A percentile compares a stretch with the other conserved stretches of the same genome.
Evolutionary conservation across 2,888 invertebrate species (phyloP).

Genomic region (Magallana nippona): DNA sequence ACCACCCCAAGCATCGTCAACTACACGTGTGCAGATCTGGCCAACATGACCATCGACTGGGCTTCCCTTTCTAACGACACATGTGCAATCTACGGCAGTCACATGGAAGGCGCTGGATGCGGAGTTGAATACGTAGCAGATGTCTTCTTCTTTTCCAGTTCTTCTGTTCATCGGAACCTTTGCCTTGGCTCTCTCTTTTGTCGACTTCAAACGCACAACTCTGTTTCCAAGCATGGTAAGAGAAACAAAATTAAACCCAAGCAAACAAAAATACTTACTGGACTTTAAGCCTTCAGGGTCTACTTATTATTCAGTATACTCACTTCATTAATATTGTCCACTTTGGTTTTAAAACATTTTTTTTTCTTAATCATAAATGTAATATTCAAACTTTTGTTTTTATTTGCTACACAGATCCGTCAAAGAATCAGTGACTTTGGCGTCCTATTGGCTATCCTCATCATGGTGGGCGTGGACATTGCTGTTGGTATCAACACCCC

Average conservation of each 20-base stretch:
- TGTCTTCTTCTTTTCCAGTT: slow-evolving; percentile 96
- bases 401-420: slow-evolving; percentile 83
- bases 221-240: slow-evolving; percentile 94
- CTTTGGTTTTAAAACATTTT: too few species aligned
- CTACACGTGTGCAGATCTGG: slow-evolving; percentile 42
- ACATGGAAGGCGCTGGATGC: slow-evolving; percentile 81
- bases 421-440: slow-evolving; percentile 96
- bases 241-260: too few species aligned
- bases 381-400: not conserved
- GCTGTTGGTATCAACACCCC: slow-evolving; percentile 91
- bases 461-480: slow-evolving; percentile 92
- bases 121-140: slow-evolving; percentile 79
- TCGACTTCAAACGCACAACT: slow-evolving; percentile 93
- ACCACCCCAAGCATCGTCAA: slow-evolving; percentile 47
- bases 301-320: too few species aligned
- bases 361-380: too few species aligned
- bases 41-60: slow-evolving; percentile 46
- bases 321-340: too few species aligned
- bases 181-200: slow-evolving; percentile 90
- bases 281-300: too few species aligned
- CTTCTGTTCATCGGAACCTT: slow-evolving; percentile 96
- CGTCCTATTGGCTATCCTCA: slow-evolving; percentile 95
- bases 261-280: too few species aligned
- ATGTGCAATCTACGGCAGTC: slow-evolving; percentile 54
- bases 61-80: slow-evolving; percentile 35